Evolutionary conservation across 2,797 vertebrate genomes (phyloP).

Genomic region (Alouatta caraya): DNA sequence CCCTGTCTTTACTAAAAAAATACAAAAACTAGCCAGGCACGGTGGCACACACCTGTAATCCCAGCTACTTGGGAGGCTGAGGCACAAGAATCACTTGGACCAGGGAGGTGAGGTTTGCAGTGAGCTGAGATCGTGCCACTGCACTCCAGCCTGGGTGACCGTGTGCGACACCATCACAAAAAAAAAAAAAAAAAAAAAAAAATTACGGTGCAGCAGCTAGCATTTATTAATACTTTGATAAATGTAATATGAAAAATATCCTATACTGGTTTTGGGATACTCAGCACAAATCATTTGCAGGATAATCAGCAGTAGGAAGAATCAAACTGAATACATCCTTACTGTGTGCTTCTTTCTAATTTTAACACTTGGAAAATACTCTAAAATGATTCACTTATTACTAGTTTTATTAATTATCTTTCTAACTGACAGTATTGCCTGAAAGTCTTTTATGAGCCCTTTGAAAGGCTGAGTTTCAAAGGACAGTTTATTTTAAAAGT

Average conservation of each 20-base stretch:
- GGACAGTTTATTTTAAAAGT: background rate
- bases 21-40: rapidly evolving
- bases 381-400: background rate
- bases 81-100: background rate
- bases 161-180: background rate
- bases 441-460: background rate
- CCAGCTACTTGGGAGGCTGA: background rate
- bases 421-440: constrained; percentile 26
- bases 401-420: background rate
- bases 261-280: background rate
- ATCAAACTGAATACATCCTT: background rate
- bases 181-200: no score
- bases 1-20: background rate
- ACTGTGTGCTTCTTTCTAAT: background rate
- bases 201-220: background rate
- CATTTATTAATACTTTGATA: background rate
- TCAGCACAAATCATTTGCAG: background rate
- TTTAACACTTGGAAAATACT: constrained; percentile 30
- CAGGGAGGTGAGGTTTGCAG: background rate
- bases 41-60: background rate
- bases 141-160: background rate
- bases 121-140: background rate
- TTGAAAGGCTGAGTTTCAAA: constrained; percentile 32
- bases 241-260: background rate
- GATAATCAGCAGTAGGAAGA: background rate